Evolutionary conservation across 2,888 invertebrate genomes (phyloP), one percentile per base, ranked within the genome.

Genomic region (Ennomos quercinarius): DNA sequence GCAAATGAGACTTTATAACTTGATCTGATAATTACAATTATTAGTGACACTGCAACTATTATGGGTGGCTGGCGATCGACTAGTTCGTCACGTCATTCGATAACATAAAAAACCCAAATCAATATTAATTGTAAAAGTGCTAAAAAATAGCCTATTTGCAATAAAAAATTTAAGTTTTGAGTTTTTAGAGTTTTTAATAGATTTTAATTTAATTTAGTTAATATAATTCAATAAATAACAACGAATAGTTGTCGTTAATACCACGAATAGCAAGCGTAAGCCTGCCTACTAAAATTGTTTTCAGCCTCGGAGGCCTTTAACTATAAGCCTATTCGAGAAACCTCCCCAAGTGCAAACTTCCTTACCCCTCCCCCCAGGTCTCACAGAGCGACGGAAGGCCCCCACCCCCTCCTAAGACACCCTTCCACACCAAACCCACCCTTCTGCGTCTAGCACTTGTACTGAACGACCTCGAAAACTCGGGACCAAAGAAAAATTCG

Each of bases 401-500:
- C 66, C 71, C 65, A 70, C 63, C 66, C 58, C 64, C 61, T 51
- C 12, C 42, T 27, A 9, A 27, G 9, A 13, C 52, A 48, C 38
- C 43, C 17, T 45, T 45, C 45, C 52, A 58, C 63, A 60, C 51
- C 61, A 64, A 52, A 63, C 68, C 71, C 65, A 63, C 67, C 57
- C 72, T 51, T 77, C 67, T 76, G 76, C 83, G 87, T 86, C 87
- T 87, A 84, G 86, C 84, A 75, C 80, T 81, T 79, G 78, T 78
- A 77, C 73, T 68, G 71, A 73, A 69, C 84, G 87, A 84, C 88
- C 88, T 85, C 85, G 81, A 87, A 86, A 88, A 86, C 78, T 84
- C 79, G 73, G 78, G 76, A 74, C 77, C 72, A 59, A 68, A 67
- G 66, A 66, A 66, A 61, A 67, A 65, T 52, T 59, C 41, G 27